Base-by-base conservation (phyloP, 1,140 invertebrate species). In the Cherax destructor region DNA sequence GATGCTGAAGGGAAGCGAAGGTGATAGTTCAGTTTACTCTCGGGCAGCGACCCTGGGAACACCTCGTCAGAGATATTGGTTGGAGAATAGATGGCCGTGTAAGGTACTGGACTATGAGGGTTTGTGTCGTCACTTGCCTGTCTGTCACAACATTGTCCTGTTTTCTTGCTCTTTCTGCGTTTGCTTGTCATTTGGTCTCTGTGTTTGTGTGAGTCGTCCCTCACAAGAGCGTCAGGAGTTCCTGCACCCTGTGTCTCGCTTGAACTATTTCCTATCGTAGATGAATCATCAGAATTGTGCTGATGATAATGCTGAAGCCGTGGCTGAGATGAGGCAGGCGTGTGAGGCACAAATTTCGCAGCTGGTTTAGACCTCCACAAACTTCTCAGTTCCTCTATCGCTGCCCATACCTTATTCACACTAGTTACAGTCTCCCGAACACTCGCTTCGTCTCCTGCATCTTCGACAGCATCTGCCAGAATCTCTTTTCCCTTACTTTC, bases 301-400 rank as follows among this genome's bases (percentile, higher is more conserved):
- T 61, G 5, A 30, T 6, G 4, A 24, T 56, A 41, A 41, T 41
- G 30, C 30, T 52, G 9, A 4, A 5, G 50, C 47, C 47, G 7
- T 13, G 16, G 9, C 1, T 16, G 7, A 50, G 50, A 80, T 3
- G 41, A 52, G 47, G 7, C 16, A 11, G 47, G 6, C 21, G 11
- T 16, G 21, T 6, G 56, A 24, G 80, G 80, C 11, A 30, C 16
- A 4, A 21, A 80, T 13, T n/a, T 7, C 0, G 52, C 80, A 6
- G 52, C 52, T 4, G 80, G 52, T 61, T 16, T 24, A n/a, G 24
- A 56, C n/a, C 21, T 7, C 80, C 80, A 83, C 50, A 61, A 61
- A 11, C 24, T 83, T 24, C 80, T 52, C 80, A 83, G 80, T 24
- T 83, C 80, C 18, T 83, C 52, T 52, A 83, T 4, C 11, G 80